phyloP scores from a whole-genome alignment of 2,888 invertebrate genomes.

The Vanessa cardui region DNA sequence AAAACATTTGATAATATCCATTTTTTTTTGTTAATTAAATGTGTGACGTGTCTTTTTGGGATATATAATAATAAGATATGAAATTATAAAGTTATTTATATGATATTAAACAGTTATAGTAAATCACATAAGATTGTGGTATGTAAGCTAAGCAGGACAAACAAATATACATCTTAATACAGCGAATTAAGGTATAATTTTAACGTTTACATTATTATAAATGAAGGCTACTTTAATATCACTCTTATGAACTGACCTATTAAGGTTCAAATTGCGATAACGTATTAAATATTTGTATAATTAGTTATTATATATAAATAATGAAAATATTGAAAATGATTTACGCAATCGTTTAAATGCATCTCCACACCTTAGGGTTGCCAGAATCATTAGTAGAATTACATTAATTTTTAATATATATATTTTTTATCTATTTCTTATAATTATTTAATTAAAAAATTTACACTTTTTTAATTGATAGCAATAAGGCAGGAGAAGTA shows the following conservation, averaged over 20 bases:
- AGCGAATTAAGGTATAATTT: not conserved
- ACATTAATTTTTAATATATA: no score
- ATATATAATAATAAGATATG: not conserved
- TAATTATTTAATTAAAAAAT: no score
- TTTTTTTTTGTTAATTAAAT: constrained; percentile 2
- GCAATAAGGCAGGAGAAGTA: no score
- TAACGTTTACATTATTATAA: constrained; percentile 2
- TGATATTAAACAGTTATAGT: not conserved
- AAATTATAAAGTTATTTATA: constrained; percentile 6
- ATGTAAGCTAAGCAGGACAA: constrained; percentile 9
- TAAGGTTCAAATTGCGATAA: constrained; percentile 8
- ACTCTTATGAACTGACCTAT: constrained; percentile 23
- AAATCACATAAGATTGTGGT: not conserved
- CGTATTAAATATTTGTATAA: constrained; percentile 6
- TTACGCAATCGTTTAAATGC: constrained; percentile 1
- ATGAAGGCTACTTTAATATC: constrained; percentile 57
- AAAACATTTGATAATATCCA: constrained; percentile 3
- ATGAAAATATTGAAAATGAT: constrained; percentile 3
- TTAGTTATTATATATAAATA: constrained; percentile 6
- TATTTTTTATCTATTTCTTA: no score
- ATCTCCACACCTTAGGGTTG: not conserved
- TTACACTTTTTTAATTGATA: no score
- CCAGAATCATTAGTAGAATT: constrained; percentile 1
- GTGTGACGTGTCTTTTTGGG: not conserved
- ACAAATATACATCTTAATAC: constrained; percentile 14